These are phyloP conservation scores for Nymphalis polychloros DNA, from an alignment of 2,888 invertebrate species.

Conservation along the genomic window DNA sequence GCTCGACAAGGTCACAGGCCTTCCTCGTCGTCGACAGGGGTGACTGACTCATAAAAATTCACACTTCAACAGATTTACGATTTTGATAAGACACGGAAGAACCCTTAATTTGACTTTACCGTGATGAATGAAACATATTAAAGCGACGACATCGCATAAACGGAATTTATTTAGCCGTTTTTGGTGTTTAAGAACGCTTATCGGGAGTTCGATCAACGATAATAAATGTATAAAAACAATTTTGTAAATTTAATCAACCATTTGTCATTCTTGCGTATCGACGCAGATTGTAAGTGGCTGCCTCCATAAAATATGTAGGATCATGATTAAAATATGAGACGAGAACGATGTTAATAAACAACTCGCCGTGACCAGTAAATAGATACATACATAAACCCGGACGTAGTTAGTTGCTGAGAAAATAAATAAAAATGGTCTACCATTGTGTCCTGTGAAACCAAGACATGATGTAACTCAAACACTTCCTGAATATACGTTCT, in stretches of 20 bases:
- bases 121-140: conserved; percentile 39
- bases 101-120: conserved; percentile 35
- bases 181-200: conserved; percentile 19
- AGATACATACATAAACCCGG: conserved; percentile 18
- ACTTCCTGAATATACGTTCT: neutral
- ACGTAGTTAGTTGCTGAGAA: neutral
- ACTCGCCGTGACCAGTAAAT: conserved; percentile 13
- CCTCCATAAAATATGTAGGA: conserved; percentile 6
- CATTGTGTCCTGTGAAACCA: conserved; percentile 2
- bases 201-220: conserved; percentile 16
- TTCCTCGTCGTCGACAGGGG: conserved; percentile 51
- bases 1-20: conserved; percentile 50
- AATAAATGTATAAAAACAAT: conserved; percentile 29
- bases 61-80: conserved; percentile 64
- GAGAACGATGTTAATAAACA: conserved; percentile 28
- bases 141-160: conserved; percentile 28
- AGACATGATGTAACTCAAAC: conserved; percentile 2
- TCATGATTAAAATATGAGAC: conserved; percentile 32
- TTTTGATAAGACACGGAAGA: conserved; percentile 63
- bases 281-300: conserved; percentile 11
- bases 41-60: conserved; percentile 70
- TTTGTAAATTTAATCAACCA: conserved; percentile 24
- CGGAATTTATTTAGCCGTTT: conserved; percentile 34
- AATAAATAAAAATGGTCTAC: conserved; percentile 20
- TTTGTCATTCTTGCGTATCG: conserved; percentile 24